Percentiles rank a stretch among this genome's conserved stretches.
phyloP scores from a whole-genome alignment of 2,113 vertebrate species.

The Proteles cristata region DNA sequence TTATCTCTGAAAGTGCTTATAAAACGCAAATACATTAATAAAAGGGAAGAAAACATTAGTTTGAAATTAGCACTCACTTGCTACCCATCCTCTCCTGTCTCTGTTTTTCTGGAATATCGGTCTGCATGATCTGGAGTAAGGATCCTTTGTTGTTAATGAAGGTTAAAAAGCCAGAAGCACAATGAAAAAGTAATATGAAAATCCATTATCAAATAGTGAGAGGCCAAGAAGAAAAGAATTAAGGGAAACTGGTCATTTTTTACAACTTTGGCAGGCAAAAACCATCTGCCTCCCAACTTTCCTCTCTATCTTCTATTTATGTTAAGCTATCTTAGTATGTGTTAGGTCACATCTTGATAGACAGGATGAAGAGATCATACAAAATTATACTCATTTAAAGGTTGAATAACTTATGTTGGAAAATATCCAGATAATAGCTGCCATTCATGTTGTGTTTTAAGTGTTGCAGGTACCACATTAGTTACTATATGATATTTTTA shows the following conservation, averaged over 20 bases:
- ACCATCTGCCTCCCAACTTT: not conserved
- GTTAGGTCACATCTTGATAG: not conserved
- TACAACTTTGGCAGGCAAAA: not conserved
- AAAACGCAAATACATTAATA: conserved; percentile 30
- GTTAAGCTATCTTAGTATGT: not conserved
- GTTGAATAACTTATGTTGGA: not conserved
- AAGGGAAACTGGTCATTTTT: not conserved
- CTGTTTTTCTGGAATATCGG: not conserved
- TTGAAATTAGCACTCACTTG: not conserved
- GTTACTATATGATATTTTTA: not conserved
- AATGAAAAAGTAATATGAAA: not conserved
- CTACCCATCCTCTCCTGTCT: not conserved
- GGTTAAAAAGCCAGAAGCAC: not conserved
- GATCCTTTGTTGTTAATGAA: not conserved
- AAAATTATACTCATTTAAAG: not conserved
- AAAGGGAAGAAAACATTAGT: not conserved
- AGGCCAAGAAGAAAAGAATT: not conserved
- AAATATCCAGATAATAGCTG: not conserved
- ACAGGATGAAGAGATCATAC: not conserved
- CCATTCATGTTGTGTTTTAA: not conserved
- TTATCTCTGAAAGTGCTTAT: not conserved
- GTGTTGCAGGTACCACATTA: not conserved
- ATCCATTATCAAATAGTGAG: not conserved
- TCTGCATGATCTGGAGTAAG: not conserved
- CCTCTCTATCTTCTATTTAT: not conserved